Percentiles rank a stretch among this genome's conserved stretches.
phyloP scores from a whole-genome alignment of 2,797 vertebrate genomes.

The Myoxocephalus aenaeus region DNA sequence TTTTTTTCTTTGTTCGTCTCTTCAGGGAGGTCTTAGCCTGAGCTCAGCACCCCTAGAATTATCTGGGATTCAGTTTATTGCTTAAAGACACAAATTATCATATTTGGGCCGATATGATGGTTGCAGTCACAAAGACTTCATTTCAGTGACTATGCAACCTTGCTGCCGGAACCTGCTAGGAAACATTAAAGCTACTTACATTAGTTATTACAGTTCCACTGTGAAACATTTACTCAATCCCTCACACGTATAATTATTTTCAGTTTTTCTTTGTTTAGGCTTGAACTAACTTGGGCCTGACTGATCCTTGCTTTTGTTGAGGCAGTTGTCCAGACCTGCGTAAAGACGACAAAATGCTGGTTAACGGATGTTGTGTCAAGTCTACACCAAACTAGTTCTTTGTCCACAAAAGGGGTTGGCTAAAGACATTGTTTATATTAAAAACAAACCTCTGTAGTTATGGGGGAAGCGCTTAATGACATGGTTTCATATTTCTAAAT shows the following conservation, averaged over 20 bases:
- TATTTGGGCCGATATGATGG: not conserved
- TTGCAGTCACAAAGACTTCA: not conserved
- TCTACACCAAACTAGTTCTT: constrained; percentile 4
- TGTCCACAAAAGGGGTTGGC: constrained; percentile 10
- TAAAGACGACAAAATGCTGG: constrained; percentile 25
- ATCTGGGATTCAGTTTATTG: constrained; percentile 14
- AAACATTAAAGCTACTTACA: constrained; percentile 8
- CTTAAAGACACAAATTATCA: constrained; percentile 8
- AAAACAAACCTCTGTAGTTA: constrained; percentile 29
- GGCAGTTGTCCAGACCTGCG: constrained; percentile 49
- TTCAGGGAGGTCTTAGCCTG: not conserved
- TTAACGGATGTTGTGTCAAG: constrained; percentile 13
- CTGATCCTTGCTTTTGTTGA: constrained; percentile 26
- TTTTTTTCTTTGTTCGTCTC: not conserved
- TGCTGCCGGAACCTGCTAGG: not conserved
- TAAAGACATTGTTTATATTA: constrained; percentile 26
- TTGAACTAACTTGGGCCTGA: constrained; percentile 22
- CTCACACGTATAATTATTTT: constrained; percentile 18
- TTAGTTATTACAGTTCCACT: constrained; percentile 18
- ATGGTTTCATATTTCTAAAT: not conserved
- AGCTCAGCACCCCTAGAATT: constrained; percentile 7
- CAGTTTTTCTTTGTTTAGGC: constrained; percentile 24
- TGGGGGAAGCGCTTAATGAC: not conserved
- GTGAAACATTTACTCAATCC: constrained; percentile 29
- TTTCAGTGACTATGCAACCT: not conserved